phyloP scores from a whole-genome alignment of 2,888 invertebrate genomes.

The Eubasilissa splendida region DNA sequence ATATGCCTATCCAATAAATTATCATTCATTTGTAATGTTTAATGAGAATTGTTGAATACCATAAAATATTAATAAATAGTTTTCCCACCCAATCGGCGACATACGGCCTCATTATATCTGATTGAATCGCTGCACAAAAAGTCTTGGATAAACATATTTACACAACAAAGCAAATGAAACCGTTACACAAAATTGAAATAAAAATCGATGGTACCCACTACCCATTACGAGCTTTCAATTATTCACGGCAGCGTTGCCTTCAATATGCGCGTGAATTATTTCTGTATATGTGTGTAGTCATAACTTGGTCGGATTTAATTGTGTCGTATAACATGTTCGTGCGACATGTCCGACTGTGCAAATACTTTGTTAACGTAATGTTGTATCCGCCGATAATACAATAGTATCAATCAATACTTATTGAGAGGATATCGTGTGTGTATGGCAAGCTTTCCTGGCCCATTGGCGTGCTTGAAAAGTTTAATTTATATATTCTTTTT shows the following conservation, averaged over 20 bases:
- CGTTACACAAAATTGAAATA: slow-evolving; percentile 43
- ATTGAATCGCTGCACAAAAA: slow-evolving; percentile 32
- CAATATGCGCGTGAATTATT: not conserved
- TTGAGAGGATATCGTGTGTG: slow-evolving; percentile 43
- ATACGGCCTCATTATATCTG: slow-evolving; percentile 27
- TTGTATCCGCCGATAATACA: slow-evolving; percentile 52
- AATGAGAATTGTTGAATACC: too few species aligned
- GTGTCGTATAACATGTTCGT: slow-evolving; percentile 35
- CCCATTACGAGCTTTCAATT: slow-evolving; percentile 51
- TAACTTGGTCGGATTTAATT: slow-evolving; percentile 47
- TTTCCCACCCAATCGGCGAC: too few species aligned
- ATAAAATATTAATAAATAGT: too few species aligned
- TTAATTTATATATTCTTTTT: too few species aligned
- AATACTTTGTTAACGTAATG: slow-evolving; percentile 42
- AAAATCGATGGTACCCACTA: slow-evolving; percentile 45
- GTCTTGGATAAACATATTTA: slow-evolving; percentile 20
- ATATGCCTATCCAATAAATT: too few species aligned
- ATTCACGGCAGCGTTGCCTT: slow-evolving; percentile 39
- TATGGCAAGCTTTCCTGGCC: not conserved
- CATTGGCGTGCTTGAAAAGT: too few species aligned
- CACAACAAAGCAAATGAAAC: slow-evolving; percentile 39
- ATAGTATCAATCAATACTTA: slow-evolving; percentile 57
- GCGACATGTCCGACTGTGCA: slow-evolving; percentile 13
- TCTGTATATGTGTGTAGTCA: not conserved
- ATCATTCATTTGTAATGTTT: too few species aligned